Evolutionary conservation across 2,113 vertebrate genomes (phyloP).

Genomic region (Thomomys bottae): DNA sequence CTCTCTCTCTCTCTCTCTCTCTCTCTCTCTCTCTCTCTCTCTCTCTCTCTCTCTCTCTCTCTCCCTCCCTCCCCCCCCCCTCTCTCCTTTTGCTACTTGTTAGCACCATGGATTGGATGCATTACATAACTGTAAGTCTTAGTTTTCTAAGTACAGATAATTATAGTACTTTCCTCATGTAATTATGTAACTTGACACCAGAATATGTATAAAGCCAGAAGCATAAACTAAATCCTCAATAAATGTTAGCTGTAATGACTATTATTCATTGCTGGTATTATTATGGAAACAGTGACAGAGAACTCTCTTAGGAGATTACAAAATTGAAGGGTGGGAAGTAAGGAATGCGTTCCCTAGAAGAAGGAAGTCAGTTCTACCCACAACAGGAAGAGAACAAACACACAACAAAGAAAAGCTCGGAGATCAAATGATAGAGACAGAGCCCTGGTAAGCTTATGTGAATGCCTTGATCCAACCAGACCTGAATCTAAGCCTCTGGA

Average conservation of each 20-base stretch:
- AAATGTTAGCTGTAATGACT: neutral
- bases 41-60: neutral
- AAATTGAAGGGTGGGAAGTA: neutral
- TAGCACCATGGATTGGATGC: neutral
- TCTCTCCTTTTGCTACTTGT: neutral
- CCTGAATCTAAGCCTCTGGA: neutral
- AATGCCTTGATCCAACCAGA: neutral
- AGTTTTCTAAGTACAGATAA: constrained; percentile 28
- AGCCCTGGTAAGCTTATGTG: neutral
- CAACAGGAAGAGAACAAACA: neutral
- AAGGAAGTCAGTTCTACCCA: neutral
- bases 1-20: too few relatives aligned
- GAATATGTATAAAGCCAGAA: neutral
- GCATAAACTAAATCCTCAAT: neutral
- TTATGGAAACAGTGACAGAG: neutral
- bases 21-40: neutral
- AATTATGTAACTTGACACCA: neutral
- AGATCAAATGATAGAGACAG: neutral
- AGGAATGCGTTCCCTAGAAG: neutral
- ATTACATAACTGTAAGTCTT: neutral
- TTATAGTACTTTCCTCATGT: neutral
- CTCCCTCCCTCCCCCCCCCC: too few relatives aligned
- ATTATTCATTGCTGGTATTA: neutral
- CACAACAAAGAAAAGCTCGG: neutral
- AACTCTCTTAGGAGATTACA: neutral